Base-by-base conservation (phyloP, 2,797 vertebrate genomes). In the Heteromormyrus szaboi region DNA sequence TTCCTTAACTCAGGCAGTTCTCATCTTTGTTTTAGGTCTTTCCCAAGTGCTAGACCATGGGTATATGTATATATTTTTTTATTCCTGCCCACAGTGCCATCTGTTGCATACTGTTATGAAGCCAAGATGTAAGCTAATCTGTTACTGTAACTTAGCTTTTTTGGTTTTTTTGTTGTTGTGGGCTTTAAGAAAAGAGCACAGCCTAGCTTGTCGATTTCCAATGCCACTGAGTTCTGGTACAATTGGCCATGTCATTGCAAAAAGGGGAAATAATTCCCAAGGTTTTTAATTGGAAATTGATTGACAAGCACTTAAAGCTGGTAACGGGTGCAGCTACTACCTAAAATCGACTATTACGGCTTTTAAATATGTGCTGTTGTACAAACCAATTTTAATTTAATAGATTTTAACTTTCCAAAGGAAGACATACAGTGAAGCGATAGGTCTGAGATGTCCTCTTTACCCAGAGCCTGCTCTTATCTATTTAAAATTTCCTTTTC, bases 231-330 rank as follows among this genome's bases (percentile, higher is more conserved):
- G n/a, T 50, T 92, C 44, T 65, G 56, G 88, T 89, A 56, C 59
- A 72, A 89, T 87, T 72, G 72, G 86, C 81, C 56, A 59, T 3
- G 22, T 12, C 17, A 17, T 48, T 48, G 6, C 17, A 19, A 79
- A 86, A 22, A 5, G 81, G 9, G n/a, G 11, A 29, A 50, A 46
- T 50, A 79, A 29, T 4, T 44, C 59, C 29, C 68, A 86, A 68
- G 29, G 51, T 53, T 88, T 93, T 94, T 90, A 95, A 93, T 95
- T 87, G 91, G 88, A 90, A 93, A 94, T 94, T 94, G 93, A 94
- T 95, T 94, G 94, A 93, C 94, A 94, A 96, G 96, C 96, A 95
- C 95, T 96, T 95, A 96, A 96, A 96, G 93, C 93, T 91, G 90
- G 93, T 92, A 91, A 94, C 95, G 93, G 94, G 94, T 94, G 93